These are phyloP conservation scores for Macrophya alboannulata DNA, from an alignment of 2,888 invertebrate species.

Conservation along the genomic window DNA sequence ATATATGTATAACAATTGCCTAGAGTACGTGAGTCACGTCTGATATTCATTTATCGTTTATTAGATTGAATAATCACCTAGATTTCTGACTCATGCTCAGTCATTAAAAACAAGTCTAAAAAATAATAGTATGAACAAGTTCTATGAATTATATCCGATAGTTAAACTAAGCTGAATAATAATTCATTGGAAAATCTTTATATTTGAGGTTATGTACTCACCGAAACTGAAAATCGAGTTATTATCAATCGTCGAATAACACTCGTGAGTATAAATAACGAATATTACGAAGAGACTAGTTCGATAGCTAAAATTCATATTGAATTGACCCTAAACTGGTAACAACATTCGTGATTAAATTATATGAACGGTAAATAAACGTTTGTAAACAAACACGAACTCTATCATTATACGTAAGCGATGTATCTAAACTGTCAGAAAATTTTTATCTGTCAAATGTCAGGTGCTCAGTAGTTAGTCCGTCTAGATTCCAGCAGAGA, in stretches of 20 bases:
- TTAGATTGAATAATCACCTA: background rate
- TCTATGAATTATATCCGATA: background rate
- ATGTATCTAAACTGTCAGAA: background rate
- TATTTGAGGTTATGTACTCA: slow-evolving; percentile 42
- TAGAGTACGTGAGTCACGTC: background rate
- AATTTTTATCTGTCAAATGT: slow-evolving; percentile 17
- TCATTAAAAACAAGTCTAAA: background rate
- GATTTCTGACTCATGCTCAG: background rate
- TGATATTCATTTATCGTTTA: background rate
- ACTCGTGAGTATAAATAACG: background rate
- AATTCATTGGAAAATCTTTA: background rate
- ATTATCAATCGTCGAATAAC: background rate
- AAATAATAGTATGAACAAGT: background rate
- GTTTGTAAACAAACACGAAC: slow-evolving; percentile 11
- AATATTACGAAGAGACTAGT: background rate
- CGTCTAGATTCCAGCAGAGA: slow-evolving; percentile 78
- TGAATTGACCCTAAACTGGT: background rate
- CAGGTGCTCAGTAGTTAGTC: background rate
- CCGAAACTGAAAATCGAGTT: slow-evolving; percentile 17
- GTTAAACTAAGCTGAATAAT: background rate
- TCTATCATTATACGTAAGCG: background rate
- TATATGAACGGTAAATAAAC: background rate
- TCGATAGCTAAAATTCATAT: background rate
- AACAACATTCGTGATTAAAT: background rate
- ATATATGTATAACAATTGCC: background rate